Conservation (phyloP, 2,113 vertebrate genomes). For the Xiphophorus couchianus region DNA sequence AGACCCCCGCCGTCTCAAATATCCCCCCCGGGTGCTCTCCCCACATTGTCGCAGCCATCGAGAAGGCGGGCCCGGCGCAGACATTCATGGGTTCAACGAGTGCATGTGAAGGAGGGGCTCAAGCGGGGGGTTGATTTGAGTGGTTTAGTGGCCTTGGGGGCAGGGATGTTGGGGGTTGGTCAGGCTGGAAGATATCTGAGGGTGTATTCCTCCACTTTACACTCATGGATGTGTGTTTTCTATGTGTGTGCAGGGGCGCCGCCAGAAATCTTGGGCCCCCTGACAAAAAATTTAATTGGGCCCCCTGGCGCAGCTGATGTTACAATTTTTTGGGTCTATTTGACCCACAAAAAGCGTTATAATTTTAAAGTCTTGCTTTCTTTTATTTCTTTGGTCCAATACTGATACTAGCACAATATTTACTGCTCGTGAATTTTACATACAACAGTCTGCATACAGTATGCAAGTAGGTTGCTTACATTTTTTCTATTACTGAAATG, state of each 20-base stretch:
- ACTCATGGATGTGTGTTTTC: background rate
- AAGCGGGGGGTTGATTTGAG: slow-evolving; percentile 22
- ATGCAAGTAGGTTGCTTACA: too few relatives aligned
- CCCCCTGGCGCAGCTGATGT: too few relatives aligned
- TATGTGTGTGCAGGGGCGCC: background rate
- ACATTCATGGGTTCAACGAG: slow-evolving; percentile 57
- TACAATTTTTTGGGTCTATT: too few relatives aligned
- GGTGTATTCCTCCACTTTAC: slow-evolving; percentile 27
- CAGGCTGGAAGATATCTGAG: slow-evolving; percentile 10
- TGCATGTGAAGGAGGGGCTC: slow-evolving; percentile 43
- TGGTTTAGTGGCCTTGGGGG: slow-evolving; percentile 29
- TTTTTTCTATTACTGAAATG: too few relatives aligned
- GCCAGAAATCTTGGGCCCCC: too few relatives aligned
- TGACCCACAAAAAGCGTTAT: too few relatives aligned
- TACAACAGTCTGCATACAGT: too few relatives aligned
- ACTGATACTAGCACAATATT: too few relatives aligned
- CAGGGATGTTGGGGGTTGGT: slow-evolving; percentile 13
- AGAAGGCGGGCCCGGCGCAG: slow-evolving; percentile 38
- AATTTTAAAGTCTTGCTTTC: too few relatives aligned
- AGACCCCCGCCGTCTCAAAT: slow-evolving; percentile 12
- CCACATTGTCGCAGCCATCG: slow-evolving; percentile 53
- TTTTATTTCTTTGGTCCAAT: too few relatives aligned
- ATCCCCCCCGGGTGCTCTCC: slow-evolving; percentile 33
- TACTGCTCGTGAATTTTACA: too few relatives aligned
- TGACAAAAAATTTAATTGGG: too few relatives aligned